phyloP scores from a whole-genome alignment of 2,888 invertebrate genomes.

The Synanthedon vespiformis region DNA sequence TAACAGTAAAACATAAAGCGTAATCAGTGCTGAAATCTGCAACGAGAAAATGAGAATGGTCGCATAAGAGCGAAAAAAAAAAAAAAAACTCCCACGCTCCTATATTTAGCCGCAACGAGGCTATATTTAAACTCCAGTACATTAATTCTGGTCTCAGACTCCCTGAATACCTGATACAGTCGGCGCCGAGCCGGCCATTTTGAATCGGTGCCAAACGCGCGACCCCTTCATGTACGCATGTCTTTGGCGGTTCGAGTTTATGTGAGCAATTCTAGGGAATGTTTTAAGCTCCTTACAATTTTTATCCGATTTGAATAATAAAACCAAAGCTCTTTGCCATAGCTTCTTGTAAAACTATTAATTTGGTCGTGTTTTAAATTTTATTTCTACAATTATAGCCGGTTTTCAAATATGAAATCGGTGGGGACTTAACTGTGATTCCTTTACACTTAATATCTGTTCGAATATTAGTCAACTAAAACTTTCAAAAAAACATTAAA shows the following conservation, averaged over 20 bases:
- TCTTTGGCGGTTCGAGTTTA: not conserved
- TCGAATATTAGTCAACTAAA: no score
- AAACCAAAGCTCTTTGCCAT: no score
- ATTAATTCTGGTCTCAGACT: slow-evolving; percentile 11
- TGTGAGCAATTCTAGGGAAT: not conserved
- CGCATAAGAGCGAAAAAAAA: not conserved
- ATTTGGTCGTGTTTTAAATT: no score
- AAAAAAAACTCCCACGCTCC: not conserved
- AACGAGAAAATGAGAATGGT: not conserved
- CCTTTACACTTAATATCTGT: no score
- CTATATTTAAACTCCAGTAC: slow-evolving; percentile 11
- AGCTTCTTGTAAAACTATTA: no score
- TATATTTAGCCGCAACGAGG: not conserved
- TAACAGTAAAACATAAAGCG: not conserved
- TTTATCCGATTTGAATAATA: no score
- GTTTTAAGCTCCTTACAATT: not conserved
- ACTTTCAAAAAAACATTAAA: no score
- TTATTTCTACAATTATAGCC: no score
- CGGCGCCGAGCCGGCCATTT: slow-evolving; percentile 17
- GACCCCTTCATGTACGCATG: slow-evolving; percentile 1
- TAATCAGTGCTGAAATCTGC: not conserved
- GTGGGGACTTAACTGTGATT: no score
- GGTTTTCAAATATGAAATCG: no score
- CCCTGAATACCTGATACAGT: slow-evolving; percentile 14
- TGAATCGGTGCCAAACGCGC: slow-evolving; percentile 25